Base-by-base conservation (phyloP, 2,113 vertebrate genomes). In the Microtus richardsoni region DNA sequence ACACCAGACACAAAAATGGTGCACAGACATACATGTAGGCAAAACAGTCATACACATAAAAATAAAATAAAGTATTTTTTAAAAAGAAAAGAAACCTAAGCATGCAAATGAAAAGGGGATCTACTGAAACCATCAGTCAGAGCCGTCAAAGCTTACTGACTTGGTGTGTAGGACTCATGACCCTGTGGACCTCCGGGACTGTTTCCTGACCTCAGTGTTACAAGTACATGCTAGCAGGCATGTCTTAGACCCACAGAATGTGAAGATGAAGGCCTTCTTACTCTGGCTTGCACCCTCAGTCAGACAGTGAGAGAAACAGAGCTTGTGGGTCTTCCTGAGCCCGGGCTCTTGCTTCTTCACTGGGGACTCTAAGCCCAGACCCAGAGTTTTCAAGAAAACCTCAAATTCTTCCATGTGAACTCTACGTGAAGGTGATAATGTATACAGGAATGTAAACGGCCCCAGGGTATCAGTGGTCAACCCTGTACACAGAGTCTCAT, bases 381-480 rank as follows among this genome's bases (percentile, higher is more conserved):
- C 5, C 39, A 0, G 3, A 33, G 24, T 78, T 83, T 44, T 88
- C n/a, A 49, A 58, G 58, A 10, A 66, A 41, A 90, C 26, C 6
- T 44, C 47, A 79, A 14, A 75, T 41, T 64, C 91, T 70, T 70
- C 60, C 86, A 0, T 11, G 28, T 17, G 84, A 70, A 41, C 36
- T 19, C 26, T 30, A 24, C 10, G 0, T 77, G 58, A 87, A 41
- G 44, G 73, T 26, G 36, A 39, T 10, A 13, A 39, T 14, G 13
- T 39, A 86, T 66, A 62, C 58, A 58, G 74, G 41, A n/a, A 12
- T 39, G 9, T 73, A 28, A 12, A 39, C 19, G 28, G 33, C 9
- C 68, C 8, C 0, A 0, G 0, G 14, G 54, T 22, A 36, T 62
- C 0, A 2, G 19, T 66, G 44, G 66, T 41, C 28, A 44, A 28